These are phyloP conservation scores for Leucoraja ocellata DNA, from an alignment of 2,797 vertebrate species.

Conservation along the genomic window DNA sequence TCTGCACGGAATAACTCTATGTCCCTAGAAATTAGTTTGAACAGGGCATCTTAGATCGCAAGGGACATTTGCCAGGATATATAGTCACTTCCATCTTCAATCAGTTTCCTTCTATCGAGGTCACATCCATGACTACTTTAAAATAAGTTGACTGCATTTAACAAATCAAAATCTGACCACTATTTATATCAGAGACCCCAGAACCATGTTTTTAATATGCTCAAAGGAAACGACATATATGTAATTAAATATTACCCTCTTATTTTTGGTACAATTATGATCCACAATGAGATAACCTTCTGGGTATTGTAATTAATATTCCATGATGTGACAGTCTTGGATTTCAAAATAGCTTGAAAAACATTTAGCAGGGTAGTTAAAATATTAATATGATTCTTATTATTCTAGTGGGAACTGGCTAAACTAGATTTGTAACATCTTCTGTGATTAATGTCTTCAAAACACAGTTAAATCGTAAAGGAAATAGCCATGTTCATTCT, in stretches of 20 bases:
- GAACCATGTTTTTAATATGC: background rate
- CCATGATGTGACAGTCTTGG: background rate
- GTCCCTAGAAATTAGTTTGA: too few relatives aligned
- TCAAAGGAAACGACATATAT: background rate
- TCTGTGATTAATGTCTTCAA: background rate
- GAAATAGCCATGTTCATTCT: background rate
- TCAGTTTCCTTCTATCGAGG: background rate
- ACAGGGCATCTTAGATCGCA: background rate
- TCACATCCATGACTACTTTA: background rate
- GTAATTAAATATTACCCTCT: background rate
- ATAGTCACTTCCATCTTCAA: background rate
- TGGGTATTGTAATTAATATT: background rate
- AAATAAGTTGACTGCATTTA: background rate
- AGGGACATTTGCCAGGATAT: background rate
- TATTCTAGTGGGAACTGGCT: background rate
- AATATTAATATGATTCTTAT: background rate
- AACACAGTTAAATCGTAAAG: background rate
- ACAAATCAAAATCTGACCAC: background rate
- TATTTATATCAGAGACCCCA: background rate
- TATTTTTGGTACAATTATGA: background rate
- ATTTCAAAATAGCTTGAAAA: conserved; percentile 1
- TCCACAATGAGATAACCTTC: background rate
- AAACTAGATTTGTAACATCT: background rate
- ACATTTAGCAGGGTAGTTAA: background rate
- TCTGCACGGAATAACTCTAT: too few relatives aligned